These are phyloP conservation scores for Mimumesa dahlbomi DNA, from an alignment of 2,888 invertebrate genomes.

Conservation along the genomic window DNA sequence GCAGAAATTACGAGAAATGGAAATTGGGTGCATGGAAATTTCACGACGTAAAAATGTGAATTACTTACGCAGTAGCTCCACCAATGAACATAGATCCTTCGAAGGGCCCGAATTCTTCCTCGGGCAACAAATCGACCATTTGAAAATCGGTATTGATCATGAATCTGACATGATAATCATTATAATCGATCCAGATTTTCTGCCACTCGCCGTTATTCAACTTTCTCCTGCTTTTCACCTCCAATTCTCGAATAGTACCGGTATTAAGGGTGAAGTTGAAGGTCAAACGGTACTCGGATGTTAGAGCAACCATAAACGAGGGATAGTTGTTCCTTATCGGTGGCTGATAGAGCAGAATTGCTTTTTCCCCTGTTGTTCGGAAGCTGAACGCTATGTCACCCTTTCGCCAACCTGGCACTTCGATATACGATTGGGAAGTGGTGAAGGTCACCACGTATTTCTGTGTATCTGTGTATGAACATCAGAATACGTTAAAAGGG, in stretches of 20 bases:
- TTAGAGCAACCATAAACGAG: conserved; percentile 94
- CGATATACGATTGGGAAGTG: conserved; percentile 94
- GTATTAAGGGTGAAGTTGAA: conserved; percentile 95
- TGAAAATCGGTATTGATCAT: conserved; percentile 95
- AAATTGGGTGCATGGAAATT: too few relatives aligned
- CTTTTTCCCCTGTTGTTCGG: conserved; percentile 93
- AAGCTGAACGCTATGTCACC: conserved; percentile 96
- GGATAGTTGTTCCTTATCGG: conserved; percentile 94
- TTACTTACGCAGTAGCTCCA: conserved; percentile 92
- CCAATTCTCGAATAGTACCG: conserved; percentile 89
- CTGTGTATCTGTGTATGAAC: conserved; percentile 96
- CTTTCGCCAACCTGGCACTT: conserved; percentile 96
- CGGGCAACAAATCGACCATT: conserved; percentile 91
- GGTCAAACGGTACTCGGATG: conserved; percentile 90
- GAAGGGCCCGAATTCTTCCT: conserved; percentile 95
- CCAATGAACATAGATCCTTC: conserved; percentile 97
- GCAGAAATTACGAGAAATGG: too few relatives aligned
- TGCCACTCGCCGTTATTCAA: conserved; percentile 98
- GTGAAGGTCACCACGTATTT: conserved; percentile 96
- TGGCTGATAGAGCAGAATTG: conserved; percentile 94
- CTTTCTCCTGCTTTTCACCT: conserved; percentile 90
- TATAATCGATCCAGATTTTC: conserved; percentile 97
- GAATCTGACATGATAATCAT: conserved; percentile 94
- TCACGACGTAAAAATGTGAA: too few relatives aligned
- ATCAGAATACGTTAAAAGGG: too few relatives aligned